phyloP scores from a whole-genome alignment of 30 jellyfish, hydroid and myxozoan species.

The Aurelia sp. region DNA sequence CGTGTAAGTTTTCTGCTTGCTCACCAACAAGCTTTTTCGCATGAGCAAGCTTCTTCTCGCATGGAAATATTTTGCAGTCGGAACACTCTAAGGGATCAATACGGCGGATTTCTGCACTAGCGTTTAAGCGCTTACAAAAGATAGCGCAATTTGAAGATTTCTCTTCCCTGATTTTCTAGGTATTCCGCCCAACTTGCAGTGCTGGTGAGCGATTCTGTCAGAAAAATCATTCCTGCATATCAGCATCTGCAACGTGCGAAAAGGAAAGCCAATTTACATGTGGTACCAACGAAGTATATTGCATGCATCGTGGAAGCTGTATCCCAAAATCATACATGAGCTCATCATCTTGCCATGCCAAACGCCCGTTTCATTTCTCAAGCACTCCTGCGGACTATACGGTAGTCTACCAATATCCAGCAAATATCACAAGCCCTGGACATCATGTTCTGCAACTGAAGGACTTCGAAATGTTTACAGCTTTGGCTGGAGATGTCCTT shows the following conservation, averaged over 20 bases:
- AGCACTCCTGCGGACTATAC: slow-evolving; percentile 71
- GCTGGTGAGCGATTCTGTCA: slow-evolving; percentile 76
- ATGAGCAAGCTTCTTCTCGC: too few relatives aligned
- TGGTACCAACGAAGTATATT: slow-evolving; percentile 69
- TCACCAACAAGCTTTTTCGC: too few relatives aligned
- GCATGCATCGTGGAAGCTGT: slow-evolving; percentile 87
- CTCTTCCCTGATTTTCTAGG: slow-evolving; percentile 30
- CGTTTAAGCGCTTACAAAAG: too few relatives aligned
- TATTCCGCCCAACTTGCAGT: slow-evolving; percentile 85
- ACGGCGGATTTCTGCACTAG: too few relatives aligned
- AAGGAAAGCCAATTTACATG: slow-evolving; percentile 45
- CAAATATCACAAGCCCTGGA: slow-evolving; percentile 43
- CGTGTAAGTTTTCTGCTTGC: too few relatives aligned
- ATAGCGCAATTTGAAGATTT: too few relatives aligned
- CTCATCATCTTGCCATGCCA: slow-evolving; percentile 35
- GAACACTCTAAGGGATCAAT: too few relatives aligned
- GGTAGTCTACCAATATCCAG: slow-evolving; percentile 54
- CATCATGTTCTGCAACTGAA: slow-evolving; percentile 61
- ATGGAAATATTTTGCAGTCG: too few relatives aligned
- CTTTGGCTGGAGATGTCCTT: slow-evolving; percentile 88
- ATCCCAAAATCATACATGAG: slow-evolving; percentile 33
- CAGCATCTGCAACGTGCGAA: slow-evolving; percentile 55
- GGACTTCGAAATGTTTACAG: slow-evolving; percentile 45
- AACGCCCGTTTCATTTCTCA: slow-evolving; percentile 32
- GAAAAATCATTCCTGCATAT: slow-evolving; percentile 58